These are phyloP conservation scores for Psylliodes chrysocephalus DNA, from an alignment of 2,888 invertebrate species.

Conservation along the genomic window DNA sequence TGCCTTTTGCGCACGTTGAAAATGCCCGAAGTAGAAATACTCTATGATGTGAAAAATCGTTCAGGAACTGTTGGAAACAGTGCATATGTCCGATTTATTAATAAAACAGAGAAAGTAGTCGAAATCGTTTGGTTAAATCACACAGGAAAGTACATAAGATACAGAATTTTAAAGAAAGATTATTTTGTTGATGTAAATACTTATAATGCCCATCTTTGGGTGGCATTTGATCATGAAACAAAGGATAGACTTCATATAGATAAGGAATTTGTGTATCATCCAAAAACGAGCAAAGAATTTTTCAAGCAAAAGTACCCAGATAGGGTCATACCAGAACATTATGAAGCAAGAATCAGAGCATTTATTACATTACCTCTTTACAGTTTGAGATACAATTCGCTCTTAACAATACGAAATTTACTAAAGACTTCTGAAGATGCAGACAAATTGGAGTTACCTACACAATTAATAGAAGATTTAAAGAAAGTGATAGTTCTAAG, in stretches of 20 bases:
- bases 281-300: constrained; percentile 59
- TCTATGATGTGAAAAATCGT: constrained; percentile 50
- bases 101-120: constrained; percentile 67
- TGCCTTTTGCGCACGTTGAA: constrained; percentile 1
- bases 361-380: constrained; percentile 68
- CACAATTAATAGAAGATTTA: constrained; percentile 62
- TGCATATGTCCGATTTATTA: constrained; percentile 71
- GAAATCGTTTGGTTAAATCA: constrained; percentile 84
- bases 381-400: constrained; percentile 64
- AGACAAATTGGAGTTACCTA: constrained; percentile 64
- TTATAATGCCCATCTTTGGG: constrained; percentile 86
- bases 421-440: constrained; percentile 60
- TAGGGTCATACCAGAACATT: constrained; percentile 42
- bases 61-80: constrained; percentile 22
- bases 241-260: constrained; percentile 74
- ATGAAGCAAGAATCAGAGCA: constrained; percentile 61
- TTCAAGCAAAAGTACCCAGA: constrained; percentile 44
- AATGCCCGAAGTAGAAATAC: constrained; percentile 45
- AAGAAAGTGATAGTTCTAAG: constrained; percentile 49
- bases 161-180: constrained; percentile 69
- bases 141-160: constrained; percentile 71
- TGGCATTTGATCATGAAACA: constrained; percentile 78
- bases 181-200: constrained; percentile 75
- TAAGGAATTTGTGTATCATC: constrained; percentile 64
- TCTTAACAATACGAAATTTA: constrained; percentile 64